phyloP scores from a whole-genome alignment of 2,888 invertebrate species.

The Parnassius mnemosyne region DNA sequence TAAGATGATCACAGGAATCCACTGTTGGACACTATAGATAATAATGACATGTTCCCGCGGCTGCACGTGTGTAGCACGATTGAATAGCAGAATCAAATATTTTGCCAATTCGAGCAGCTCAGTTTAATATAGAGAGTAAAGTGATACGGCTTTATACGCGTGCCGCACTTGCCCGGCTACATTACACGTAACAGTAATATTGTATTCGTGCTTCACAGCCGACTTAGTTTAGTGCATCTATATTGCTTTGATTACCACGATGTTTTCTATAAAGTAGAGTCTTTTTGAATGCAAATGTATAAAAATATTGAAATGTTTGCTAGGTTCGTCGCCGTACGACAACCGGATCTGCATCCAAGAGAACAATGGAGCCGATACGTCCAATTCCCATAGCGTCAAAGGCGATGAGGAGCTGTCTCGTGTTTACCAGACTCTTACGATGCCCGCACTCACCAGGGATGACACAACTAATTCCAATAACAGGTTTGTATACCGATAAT shows the following conservation, averaged over 20 bases:
- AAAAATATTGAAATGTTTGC: constrained; percentile 16
- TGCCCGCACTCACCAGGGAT: constrained; percentile 56
- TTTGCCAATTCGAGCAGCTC: constrained; percentile 3
- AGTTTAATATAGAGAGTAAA: not conserved
- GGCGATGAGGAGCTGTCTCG: constrained; percentile 62
- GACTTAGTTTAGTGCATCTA: not conserved
- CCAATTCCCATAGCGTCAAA: constrained; percentile 53
- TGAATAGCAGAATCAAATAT: constrained; percentile 6
- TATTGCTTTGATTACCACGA: not conserved
- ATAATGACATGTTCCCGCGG: constrained; percentile 23
- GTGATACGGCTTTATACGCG: constrained; percentile 2
- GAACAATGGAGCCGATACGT: constrained; percentile 46
- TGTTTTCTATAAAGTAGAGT: not conserved
- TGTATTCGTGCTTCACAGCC: not conserved
- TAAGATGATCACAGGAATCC: constrained; percentile 27
- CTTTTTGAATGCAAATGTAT: not conserved
- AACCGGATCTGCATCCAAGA: constrained; percentile 60
- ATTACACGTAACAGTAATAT: not conserved
- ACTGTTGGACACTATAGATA: constrained; percentile 18
- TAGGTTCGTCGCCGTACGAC: constrained; percentile 63
- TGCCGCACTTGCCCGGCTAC: not conserved
- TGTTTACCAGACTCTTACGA: constrained; percentile 63
- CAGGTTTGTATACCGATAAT: constrained; percentile 29
- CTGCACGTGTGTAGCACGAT: constrained; percentile 11
- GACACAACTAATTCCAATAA: constrained; percentile 53